Percentiles rank a stretch among this genome's conserved stretches.
phyloP scores from a whole-genome alignment of 2,888 invertebrate species.

The Siphlonurus alternatus region DNA sequence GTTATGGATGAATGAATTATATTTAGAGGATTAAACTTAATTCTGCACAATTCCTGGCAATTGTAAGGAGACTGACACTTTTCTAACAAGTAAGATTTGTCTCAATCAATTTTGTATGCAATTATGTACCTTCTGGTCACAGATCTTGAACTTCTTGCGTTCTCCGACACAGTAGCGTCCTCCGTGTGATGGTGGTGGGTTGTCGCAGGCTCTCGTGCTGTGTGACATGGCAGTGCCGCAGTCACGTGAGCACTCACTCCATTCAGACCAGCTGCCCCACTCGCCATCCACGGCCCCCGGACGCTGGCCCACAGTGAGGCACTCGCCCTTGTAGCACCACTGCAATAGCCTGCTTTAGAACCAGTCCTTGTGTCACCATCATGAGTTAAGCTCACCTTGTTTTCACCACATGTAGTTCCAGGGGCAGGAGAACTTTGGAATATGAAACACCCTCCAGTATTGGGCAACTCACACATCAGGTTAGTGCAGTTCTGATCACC shows the following conservation, averaged over 20 bases:
- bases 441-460: conserved; percentile 33
- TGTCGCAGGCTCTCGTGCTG: conserved; percentile 31
- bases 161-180: conserved; percentile 35
- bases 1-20: no score
- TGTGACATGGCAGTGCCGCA: conserved; percentile 35
- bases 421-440: conserved; percentile 33
- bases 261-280: conserved; percentile 33
- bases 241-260: conserved; percentile 31
- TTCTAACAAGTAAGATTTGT: no score
- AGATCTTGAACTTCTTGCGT: conserved; percentile 31
- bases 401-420: conserved; percentile 35
- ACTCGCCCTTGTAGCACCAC: conserved; percentile 37
- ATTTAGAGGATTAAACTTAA: no score
- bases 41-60: no score
- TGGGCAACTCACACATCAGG: conserved; percentile 32
- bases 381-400: conserved; percentile 4
- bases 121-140: conserved; percentile 28
- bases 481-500: conserved; percentile 29
- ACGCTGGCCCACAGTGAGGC: conserved; percentile 31
- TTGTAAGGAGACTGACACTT: no score
- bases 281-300: conserved; percentile 32
- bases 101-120: no score
- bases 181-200: conserved; percentile 32
- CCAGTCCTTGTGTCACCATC: conserved; percentile 15
- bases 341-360: conserved; percentile 19